Percentiles rank a stretch among this genome's conserved stretches.
Conservation (phyloP, 2,113 vertebrate genomes). For the Mesoclemmys tuberculata region DNA sequence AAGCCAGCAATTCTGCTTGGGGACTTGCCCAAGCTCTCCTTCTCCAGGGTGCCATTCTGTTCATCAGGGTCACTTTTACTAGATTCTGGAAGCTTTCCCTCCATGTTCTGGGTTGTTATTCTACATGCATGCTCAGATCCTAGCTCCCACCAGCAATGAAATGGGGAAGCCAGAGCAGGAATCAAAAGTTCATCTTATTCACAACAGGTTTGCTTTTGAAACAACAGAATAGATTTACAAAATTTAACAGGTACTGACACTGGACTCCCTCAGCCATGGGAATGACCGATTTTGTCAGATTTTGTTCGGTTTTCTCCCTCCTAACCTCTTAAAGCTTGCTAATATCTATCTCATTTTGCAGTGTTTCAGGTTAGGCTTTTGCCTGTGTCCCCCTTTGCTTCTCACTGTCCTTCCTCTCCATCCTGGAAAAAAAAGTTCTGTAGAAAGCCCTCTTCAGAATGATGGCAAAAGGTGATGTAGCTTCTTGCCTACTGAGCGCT, state of each 20-base stretch:
- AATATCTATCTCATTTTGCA: not conserved
- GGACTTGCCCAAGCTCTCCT: not conserved
- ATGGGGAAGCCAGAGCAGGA: not conserved
- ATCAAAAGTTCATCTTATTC: not conserved
- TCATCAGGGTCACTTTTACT: not conserved
- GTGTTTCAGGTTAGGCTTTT: constrained; percentile 14
- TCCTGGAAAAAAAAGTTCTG: not conserved
- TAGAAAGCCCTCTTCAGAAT: not conserved
- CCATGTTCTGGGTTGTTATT: not conserved
- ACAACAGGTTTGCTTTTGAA: not conserved
- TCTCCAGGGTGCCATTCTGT: not conserved
- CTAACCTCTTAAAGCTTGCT: not conserved
- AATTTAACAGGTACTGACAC: not conserved
- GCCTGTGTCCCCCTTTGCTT: not conserved
- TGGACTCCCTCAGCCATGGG: not conserved
- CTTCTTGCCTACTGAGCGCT: not conserved
- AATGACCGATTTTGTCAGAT: not conserved
- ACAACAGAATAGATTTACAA: not conserved
- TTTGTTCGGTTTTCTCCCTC: not conserved
- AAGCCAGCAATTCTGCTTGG: not conserved
- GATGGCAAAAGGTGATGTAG: not conserved
- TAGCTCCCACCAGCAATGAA: rapidly evolving
- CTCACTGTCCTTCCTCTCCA: not conserved
- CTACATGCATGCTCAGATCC: rapidly evolving
- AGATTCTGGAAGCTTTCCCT: rapidly evolving